A percentile compares a stretch with the other conserved stretches of the same genome.
Evolutionary conservation across 2,888 invertebrate species (phyloP).

Genomic region (Eumacrocentrus americanus): DNA sequence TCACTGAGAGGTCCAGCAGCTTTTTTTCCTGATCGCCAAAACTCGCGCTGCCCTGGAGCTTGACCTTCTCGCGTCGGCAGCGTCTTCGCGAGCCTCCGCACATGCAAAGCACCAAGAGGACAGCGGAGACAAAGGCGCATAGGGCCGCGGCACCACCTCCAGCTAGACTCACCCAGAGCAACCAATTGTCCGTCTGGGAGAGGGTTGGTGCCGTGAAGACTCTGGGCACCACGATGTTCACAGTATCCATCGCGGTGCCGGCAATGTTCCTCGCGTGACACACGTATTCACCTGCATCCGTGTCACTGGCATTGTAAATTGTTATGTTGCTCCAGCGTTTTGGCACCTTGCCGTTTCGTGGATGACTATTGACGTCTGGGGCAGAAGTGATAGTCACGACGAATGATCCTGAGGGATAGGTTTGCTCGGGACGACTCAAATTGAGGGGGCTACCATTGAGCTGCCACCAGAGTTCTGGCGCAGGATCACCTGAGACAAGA

Average conservation of each 20-base stretch:
- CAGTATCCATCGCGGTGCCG: slow-evolving; percentile 64
- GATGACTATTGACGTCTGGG: slow-evolving; percentile 48
- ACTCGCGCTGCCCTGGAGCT: slow-evolving; percentile 79
- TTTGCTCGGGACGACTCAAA: slow-evolving; percentile 44
- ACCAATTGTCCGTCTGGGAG: slow-evolving; percentile 74
- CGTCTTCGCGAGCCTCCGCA: slow-evolving; percentile 62
- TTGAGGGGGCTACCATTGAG: slow-evolving; percentile 74
- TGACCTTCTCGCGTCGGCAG: slow-evolving; percentile 68
- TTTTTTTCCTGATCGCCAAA: slow-evolving; percentile 90
- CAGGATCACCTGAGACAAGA: slow-evolving; percentile 81
- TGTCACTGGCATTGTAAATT: slow-evolving; percentile 79
- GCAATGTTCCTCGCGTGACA: slow-evolving; percentile 76
- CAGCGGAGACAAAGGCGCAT: slow-evolving; percentile 68
- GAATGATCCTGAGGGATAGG: slow-evolving; percentile 35
- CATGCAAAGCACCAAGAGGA: slow-evolving; percentile 66
- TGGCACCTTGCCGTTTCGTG: slow-evolving; percentile 33
- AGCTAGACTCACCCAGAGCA: slow-evolving; percentile 74
- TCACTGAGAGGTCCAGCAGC: slow-evolving; percentile 79
- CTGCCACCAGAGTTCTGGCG: slow-evolving; percentile 83
- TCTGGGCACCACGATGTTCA: slow-evolving; percentile 71
- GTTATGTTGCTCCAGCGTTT: slow-evolving; percentile 82
- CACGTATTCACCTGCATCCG: slow-evolving; percentile 84
- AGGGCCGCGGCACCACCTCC: slow-evolving; percentile 75
- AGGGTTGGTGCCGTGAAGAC: slow-evolving; percentile 80
- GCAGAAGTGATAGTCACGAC: slow-evolving; percentile 40